A percentile compares a stretch with the other conserved stretches of the same genome.
Conservation (phyloP, 2,888 invertebrate genomes). For the Neoscelio sp. region DNA sequence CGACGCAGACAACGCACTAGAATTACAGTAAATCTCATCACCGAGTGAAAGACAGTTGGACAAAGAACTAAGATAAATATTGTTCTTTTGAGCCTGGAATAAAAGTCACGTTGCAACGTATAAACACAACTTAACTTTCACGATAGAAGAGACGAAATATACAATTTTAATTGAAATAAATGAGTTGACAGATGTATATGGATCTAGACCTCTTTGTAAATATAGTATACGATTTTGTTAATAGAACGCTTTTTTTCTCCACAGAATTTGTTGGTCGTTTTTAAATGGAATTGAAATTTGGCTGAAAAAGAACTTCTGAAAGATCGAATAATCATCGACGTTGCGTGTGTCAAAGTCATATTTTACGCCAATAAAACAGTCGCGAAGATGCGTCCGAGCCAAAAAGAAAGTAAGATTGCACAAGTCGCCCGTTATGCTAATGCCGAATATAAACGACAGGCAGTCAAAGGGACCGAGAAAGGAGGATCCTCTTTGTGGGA, state of each 20-base stretch:
- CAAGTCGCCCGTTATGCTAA: constrained; percentile 58
- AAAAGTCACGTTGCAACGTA: neutral
- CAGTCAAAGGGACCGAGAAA: constrained; percentile 48
- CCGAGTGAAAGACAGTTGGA: constrained; percentile 8
- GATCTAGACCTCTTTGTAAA: too few relatives aligned
- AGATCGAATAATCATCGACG: neutral
- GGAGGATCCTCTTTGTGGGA: constrained; percentile 49
- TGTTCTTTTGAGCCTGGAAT: neutral
- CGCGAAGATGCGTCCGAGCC: constrained; percentile 49
- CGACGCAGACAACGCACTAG: neutral
- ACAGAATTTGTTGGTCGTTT: too few relatives aligned
- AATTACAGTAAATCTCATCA: constrained; percentile 13
- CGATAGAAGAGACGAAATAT: constrained; percentile 1
- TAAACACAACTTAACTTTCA: constrained; percentile 1
- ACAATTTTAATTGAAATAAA: neutral
- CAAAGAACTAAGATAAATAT: constrained; percentile 26
- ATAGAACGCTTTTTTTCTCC: too few relatives aligned
- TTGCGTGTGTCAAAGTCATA: neutral
- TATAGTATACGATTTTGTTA: too few relatives aligned
- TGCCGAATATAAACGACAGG: constrained; percentile 53
- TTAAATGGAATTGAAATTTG: neutral
- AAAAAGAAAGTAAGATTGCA: constrained; percentile 62
- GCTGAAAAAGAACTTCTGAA: neutral
- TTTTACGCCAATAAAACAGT: neutral
- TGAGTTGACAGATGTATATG: too few relatives aligned